Base-by-base conservation (phyloP, 2,797 vertebrate genomes). In the Tachyglossus aculeatus region DNA sequence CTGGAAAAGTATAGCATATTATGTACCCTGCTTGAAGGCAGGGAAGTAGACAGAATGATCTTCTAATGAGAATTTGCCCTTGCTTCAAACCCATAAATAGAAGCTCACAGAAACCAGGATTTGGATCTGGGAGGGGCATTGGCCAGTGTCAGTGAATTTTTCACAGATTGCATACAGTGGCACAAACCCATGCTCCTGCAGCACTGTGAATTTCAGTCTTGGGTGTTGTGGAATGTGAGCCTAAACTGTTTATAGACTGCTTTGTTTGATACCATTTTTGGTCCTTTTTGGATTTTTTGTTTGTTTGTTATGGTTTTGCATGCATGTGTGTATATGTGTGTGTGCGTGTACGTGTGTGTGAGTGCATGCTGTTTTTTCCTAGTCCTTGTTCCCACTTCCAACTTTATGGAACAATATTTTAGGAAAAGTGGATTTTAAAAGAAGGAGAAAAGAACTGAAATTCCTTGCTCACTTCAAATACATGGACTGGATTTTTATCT, bases 21-120 rank as follows among this genome's bases (percentile, higher is more conserved):
- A n/a, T n/a, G n/a, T n/a, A n/a, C n/a, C n/a, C n/a, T n/a, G n/a
- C 33, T 94, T 99, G 75, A 99, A 99, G 0, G 97, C 99, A 86
- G 98, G 99, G 82, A 98, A 99, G 88, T 99, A 99, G 94, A 99
- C 98, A 89, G 98, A 97, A 0, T 92, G 97, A 51, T 96, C 96
- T 0, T 97, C 96, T 77, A 90, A 97, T 62, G 98, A 99, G 93
- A 84, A 88, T 97, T 62, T 98, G 96, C 33, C 95, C 96, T 52
- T 80, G 95, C 53, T 93, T 96, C 11, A 96, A 95, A 38, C 95
- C 95, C 34, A 93, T 95, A 92, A 90, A 95, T 86, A n/a, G n/a
- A n/a, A n/a, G n/a, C n/a, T n/a, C n/a, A n/a, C 97, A 96, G 92
- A 99, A 99, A 81, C 96, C 97, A 83, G 98, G 97, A 90, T 99